phyloP scores from a whole-genome alignment of 2,888 invertebrate species.

The Spicauda simplicius region DNA sequence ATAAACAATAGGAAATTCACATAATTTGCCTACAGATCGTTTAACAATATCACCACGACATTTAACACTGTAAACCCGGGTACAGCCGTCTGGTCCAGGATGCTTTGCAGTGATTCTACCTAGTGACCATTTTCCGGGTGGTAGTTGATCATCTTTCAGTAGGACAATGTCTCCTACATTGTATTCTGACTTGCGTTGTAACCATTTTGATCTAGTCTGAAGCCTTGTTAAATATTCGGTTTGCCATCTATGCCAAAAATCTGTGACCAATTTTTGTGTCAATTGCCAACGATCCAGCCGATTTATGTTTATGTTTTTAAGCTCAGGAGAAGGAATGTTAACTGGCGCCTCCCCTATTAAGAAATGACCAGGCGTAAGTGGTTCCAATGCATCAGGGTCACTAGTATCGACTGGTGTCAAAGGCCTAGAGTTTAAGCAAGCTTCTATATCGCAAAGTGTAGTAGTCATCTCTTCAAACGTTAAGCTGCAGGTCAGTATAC shows the following conservation, averaged over 20 bases:
- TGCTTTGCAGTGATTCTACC: too few relatives aligned
- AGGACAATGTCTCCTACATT: slow-evolving; percentile 9
- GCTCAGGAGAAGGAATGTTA: slow-evolving; percentile 3
- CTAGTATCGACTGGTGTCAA: slow-evolving; percentile 6
- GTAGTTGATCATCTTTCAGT: slow-evolving; percentile 11
- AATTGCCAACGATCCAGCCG: slow-evolving; percentile 20
- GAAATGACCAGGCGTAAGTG: slow-evolving; percentile 8
- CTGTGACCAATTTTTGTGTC: slow-evolving; percentile 14
- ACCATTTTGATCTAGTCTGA: slow-evolving; percentile 15
- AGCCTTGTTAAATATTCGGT: slow-evolving; percentile 10
- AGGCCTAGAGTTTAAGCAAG: slow-evolving; percentile 6
- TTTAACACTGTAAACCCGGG: too few relatives aligned
- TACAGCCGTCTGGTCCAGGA: too few relatives aligned
- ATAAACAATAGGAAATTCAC: too few relatives aligned
- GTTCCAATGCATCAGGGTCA: slow-evolving; percentile 4
- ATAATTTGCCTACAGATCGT: too few relatives aligned
- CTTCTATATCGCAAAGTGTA: slow-evolving; percentile 4
- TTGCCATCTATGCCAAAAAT: slow-evolving; percentile 24
- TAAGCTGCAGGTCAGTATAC: background rate
- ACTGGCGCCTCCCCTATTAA: slow-evolving; percentile 14
- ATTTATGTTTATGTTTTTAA: background rate
- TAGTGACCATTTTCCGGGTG: too few relatives aligned
- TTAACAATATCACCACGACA: too few relatives aligned
- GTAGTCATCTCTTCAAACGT: slow-evolving; percentile 8
- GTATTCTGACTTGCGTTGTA: slow-evolving; percentile 2